Conservation (phyloP, 2,797 vertebrate genomes). For the Anguilla obscura region DNA sequence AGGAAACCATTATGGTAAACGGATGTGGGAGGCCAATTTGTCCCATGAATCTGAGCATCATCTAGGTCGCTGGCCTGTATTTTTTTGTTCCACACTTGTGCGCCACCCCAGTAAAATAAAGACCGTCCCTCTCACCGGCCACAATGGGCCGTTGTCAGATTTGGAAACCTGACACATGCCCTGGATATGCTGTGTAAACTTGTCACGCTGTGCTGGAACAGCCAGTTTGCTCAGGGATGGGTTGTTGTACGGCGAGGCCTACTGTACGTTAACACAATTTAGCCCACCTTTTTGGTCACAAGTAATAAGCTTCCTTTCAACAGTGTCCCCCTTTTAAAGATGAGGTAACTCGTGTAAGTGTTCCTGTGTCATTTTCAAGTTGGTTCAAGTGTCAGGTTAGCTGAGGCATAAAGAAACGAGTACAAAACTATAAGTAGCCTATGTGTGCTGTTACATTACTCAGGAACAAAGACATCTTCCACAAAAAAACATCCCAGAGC, state of each 20-base stretch:
- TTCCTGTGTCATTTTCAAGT: conserved; percentile 1
- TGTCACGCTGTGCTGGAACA: background rate
- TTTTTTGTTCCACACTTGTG: background rate
- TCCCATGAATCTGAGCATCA: background rate
- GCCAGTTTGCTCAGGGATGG: background rate
- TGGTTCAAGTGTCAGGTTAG: background rate
- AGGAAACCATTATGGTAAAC: background rate
- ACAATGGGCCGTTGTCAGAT: conserved; percentile 41
- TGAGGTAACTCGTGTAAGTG: background rate
- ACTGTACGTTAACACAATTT: background rate
- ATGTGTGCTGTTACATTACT: background rate
- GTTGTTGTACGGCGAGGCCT: background rate
- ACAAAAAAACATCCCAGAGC: background rate
- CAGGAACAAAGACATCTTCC: background rate
- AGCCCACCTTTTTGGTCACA: background rate
- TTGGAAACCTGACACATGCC: background rate
- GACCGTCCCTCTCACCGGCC: background rate
- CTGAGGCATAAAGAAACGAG: background rate
- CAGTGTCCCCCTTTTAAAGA: background rate
- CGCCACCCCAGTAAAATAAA: background rate
- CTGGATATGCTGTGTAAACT: background rate
- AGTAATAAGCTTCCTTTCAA: background rate
- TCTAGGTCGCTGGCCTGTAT: conserved; percentile 7
- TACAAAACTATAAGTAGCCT: background rate
- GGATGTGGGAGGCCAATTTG: background rate